Base-by-base conservation (phyloP, 2,888 invertebrate genomes). In the Tetragonisca angustula region DNA sequence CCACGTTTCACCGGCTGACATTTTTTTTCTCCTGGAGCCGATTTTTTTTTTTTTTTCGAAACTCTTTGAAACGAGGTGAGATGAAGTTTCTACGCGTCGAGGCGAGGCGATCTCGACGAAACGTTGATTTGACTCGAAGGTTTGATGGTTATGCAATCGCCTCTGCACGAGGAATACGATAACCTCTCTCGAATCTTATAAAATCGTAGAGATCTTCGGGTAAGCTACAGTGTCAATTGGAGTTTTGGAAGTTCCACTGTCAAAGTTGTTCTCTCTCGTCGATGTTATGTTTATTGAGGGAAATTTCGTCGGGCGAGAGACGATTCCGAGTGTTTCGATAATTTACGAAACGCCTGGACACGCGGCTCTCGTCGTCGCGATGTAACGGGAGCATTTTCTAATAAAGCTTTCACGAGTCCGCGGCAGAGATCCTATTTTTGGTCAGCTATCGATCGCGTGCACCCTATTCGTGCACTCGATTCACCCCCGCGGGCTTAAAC, bases 361-460 rank as follows among this genome's bases (percentile, higher is more conserved):
- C 56, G n/a, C n/a, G 56, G 56, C n/a, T n/a, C n/a, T n/a, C 9
- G 56, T 49, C n/a, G 15, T 21, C 5, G 49, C 11, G 49, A 5
- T 36, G 17, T 27, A 36, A 49, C 49, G 43, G 11, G 32, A 21
- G 50, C 83, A 69, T 75, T 67, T 62, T 72, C 56, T 78, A 72
- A 82, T 68, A 72, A 87, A 87, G 71, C 70, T 74, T 52, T 64
- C 67, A 77, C 73, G 82, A 70, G 62, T 86, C 70, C 65, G 76
- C 77, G 84, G 77, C 76, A 67, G 81, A 90, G 81, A 90, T 88
- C 87, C 89, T 90, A 90, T 89, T 89, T 89, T 89, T 81, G 89
- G 87, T 85, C 79, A 81, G 69, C 71, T 75, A 89, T 89, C 90
- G 89, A 89, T 89, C 89, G 86, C 52, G 77, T 88, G 43, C 86